phyloP scores from a whole-genome alignment of 2,797 vertebrate genomes.

The Eutrigla gurnardus region DNA sequence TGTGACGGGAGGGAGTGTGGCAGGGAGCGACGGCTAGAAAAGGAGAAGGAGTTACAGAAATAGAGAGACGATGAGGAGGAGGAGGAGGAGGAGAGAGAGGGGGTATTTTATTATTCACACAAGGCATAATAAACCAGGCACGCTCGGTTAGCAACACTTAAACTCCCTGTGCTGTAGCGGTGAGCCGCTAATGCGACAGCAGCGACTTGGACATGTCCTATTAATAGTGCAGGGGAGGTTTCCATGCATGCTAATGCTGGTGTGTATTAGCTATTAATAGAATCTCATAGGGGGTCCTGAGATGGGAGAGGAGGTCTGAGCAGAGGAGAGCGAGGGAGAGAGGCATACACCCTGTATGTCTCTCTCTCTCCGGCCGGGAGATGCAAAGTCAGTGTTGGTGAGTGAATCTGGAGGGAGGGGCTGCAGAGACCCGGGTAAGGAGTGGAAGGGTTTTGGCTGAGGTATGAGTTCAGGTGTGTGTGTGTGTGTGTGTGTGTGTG shows the following conservation, averaged over 20 bases:
- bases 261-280: conserved; percentile 81
- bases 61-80: conserved; percentile 18
- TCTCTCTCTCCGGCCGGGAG: conserved; percentile 31
- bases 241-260: conserved; percentile 79
- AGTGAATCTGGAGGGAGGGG: conserved; percentile 41
- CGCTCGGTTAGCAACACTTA: conserved; percentile 85
- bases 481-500: conserved; percentile 31
- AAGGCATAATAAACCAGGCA: conserved; percentile 86
- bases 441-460: conserved; percentile 49
- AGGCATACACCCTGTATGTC: conserved; percentile 22
- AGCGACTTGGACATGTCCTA: conserved; percentile 85
- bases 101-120: conserved; percentile 86
- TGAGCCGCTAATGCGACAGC: conserved; percentile 82
- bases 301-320: conserved; percentile 45
- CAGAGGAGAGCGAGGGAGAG: conserved; percentile 5
- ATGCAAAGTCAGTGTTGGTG: conserved; percentile 60
- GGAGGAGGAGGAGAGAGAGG: not conserved
- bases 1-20: conserved; percentile 58
- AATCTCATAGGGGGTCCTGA: conserved; percentile 64
- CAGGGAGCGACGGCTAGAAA: conserved; percentile 39
- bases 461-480: conserved; percentile 45
- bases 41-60: conserved; percentile 21
- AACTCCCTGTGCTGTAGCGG: conserved; percentile 79
- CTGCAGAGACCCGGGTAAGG: conserved; percentile 26
- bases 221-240: conserved; percentile 83